Base-by-base conservation (phyloP, 2,888 invertebrate genomes). In the Coelopa pilipes region DNA sequence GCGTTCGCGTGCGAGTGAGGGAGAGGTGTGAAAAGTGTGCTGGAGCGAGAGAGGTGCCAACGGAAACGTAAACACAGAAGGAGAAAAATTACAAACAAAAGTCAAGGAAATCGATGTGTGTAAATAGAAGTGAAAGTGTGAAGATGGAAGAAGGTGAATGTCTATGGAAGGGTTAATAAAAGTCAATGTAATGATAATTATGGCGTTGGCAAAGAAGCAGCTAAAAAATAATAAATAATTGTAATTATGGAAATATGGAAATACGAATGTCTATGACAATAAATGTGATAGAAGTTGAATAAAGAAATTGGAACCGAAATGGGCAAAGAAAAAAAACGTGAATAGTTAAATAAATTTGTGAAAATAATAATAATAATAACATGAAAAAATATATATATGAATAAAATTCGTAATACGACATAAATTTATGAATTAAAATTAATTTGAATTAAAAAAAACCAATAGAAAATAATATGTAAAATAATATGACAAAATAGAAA, bases 401-500 rank as follows among this genome's bases (percentile, higher is more conserved):
- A 53, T 2, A 53, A 53, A 53, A 7, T 7, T 53, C 3, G 10
- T 15, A 53, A 53, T 53, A 2, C 10, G 2, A 53, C 3, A 53
- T 15, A 15, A 34, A 34, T 34, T 34, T 34, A 4, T 34, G 7
- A 34, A 4, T 34, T 34, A 34, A 34, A 34, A 34, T 34, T 34
- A 34, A 34, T 4, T 34, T 34, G 34, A 34, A 34, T 4, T 34
- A 34, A 4, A 34, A 4, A 34, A 34, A 34, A 34, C 7, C 34
- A 34, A 34, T 34, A 34, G 7, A 34, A 34, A 34, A 34, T 34
- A 34, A 34, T 34, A 34, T 34, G 7, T 4, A 34, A 34, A 34
- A 47, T 12, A 66, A 66, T 66, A 49, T 46, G 47, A 66, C 17
- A 66, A 46, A 47, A 66, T 46, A 66, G 47, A 66, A 66, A 53